Conservation (phyloP, 2,113 vertebrate species). For the Forbesichthys papilliferus region DNA sequence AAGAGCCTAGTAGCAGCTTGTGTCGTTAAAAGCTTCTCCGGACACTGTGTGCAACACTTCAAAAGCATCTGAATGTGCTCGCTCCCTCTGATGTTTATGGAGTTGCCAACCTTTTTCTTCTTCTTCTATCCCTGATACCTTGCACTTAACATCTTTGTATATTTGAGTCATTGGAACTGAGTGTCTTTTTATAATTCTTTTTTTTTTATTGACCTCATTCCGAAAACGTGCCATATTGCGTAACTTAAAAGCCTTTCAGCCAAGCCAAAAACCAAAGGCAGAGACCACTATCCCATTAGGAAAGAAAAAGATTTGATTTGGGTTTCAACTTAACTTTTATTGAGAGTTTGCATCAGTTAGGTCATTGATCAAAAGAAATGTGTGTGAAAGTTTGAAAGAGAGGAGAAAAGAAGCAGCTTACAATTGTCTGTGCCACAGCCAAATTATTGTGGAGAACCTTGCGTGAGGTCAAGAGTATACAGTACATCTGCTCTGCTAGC, state of each 20-base stretch:
- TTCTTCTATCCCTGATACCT: constrained; percentile 1
- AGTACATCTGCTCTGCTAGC: background rate
- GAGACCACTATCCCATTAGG: background rate
- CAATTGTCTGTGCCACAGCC: background rate
- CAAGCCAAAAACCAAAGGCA: background rate
- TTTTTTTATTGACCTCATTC: background rate
- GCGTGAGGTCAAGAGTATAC: background rate
- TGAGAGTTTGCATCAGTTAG: background rate
- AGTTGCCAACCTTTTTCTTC: background rate
- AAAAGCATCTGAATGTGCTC: constrained; percentile 9
- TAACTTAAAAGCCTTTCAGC: background rate
- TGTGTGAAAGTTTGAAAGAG: background rate
- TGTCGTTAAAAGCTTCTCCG: background rate
- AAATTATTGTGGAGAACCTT: background rate
- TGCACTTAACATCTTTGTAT: constrained; percentile 5
- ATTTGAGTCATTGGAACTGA: constrained; percentile 2
- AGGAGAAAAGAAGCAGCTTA: background rate
- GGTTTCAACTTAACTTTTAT: background rate
- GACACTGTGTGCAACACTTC: constrained; percentile 25
- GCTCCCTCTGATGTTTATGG: constrained; percentile 14
- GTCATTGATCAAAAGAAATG: background rate
- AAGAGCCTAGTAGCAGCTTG: background rate
- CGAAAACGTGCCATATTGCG: background rate
- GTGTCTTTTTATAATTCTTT: background rate
- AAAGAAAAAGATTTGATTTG: background rate